Evolutionary conservation across 2,113 vertebrate genomes (phyloP).

Genomic region (Tenebrosternarchus preto): DNA sequence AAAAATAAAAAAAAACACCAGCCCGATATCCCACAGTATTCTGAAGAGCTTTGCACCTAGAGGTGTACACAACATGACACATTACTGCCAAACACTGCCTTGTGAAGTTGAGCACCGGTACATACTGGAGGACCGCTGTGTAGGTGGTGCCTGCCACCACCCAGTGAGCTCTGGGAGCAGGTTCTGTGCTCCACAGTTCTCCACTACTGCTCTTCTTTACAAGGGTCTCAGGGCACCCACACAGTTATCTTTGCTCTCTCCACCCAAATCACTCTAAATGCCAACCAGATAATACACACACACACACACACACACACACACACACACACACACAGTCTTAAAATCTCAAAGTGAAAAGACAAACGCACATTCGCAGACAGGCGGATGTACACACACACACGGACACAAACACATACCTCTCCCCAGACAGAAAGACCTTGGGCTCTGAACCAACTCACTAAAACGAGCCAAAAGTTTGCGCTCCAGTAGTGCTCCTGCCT

Average conservation of each 20-base stretch:
- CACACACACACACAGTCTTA: background rate
- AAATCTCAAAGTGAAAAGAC: constrained; percentile 10
- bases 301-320: constrained; percentile 17
- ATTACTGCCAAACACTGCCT: too few species aligned
- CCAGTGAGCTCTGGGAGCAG: background rate
- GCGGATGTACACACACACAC: too few species aligned
- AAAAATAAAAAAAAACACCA: too few species aligned
- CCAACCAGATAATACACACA: constrained; percentile 21
- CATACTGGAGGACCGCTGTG: too few species aligned
- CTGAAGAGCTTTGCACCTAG: too few species aligned
- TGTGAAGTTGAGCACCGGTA: too few species aligned
- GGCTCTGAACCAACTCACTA: background rate
- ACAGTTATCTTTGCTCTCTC: background rate
- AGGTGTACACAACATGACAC: too few species aligned
- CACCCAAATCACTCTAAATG: constrained; percentile 21
- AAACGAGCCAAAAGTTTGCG: background rate
- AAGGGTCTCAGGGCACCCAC: background rate
- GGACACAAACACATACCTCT: constrained; percentile 17
- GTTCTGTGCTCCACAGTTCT: background rate
- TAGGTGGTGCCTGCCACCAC: too few species aligned
- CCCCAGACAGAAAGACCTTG: constrained; percentile 22
- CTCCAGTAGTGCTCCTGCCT: constrained; percentile 4
- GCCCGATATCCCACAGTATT: too few species aligned
- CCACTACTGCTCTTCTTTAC: background rate
- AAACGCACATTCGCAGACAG: constrained; percentile 4